Evolutionary conservation across 1,140 invertebrate species (phyloP).

Genomic region (Neodiprion fabricii): DNA sequence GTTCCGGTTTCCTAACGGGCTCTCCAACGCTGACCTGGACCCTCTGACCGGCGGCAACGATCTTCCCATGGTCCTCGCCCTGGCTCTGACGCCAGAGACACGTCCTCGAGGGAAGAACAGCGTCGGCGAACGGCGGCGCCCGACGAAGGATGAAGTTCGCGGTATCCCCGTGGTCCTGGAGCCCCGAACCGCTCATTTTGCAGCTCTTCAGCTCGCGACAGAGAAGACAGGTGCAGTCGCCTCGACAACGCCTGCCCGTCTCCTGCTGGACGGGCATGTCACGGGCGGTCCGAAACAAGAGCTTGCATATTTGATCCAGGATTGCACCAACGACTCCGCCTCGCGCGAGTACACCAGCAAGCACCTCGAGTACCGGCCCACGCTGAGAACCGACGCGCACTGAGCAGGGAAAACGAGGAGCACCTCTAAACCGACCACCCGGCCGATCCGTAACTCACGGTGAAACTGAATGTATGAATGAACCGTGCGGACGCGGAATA

Average conservation of each 20-base stretch:
- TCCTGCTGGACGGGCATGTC: constrained; percentile 34
- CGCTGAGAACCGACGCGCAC: too few relatives aligned
- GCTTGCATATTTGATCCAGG: not conserved
- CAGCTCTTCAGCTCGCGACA: constrained; percentile 65
- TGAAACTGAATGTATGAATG: not conserved
- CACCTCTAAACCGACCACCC: too few relatives aligned
- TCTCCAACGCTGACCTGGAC: constrained; percentile 42
- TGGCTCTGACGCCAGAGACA: constrained; percentile 60
- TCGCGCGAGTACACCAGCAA: not conserved
- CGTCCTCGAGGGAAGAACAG: constrained; percentile 54
- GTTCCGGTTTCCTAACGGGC: constrained; percentile 39
- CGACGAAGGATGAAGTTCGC: constrained; percentile 66
- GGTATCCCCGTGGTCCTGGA: constrained; percentile 21
- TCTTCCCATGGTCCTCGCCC: constrained; percentile 61
- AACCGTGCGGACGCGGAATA: not conserved
- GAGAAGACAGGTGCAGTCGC: constrained; percentile 66
- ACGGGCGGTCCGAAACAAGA: not conserved
- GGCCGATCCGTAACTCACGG: not conserved
- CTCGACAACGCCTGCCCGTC: constrained; percentile 55
- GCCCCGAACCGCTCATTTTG: constrained; percentile 43
- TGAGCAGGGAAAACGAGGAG: too few relatives aligned
- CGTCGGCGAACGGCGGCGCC: constrained; percentile 61
- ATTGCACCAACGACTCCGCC: not conserved
- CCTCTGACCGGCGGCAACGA: constrained; percentile 47
- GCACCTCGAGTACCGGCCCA: too few relatives aligned